Evolutionary conservation across 2,888 invertebrate species (phyloP).

Genomic region (Thyatira batis): DNA sequence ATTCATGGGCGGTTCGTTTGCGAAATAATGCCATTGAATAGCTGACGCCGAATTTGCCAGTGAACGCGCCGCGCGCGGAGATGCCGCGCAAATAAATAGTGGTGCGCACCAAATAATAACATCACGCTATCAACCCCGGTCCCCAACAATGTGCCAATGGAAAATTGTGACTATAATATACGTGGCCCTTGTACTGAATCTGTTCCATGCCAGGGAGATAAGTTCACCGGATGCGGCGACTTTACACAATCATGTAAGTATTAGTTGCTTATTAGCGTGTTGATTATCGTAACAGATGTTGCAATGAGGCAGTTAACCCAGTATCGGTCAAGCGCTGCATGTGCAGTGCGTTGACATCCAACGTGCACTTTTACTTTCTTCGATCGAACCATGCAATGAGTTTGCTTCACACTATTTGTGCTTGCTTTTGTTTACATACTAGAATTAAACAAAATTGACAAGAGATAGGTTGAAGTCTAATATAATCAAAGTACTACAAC

Average conservation of each 20-base stretch:
- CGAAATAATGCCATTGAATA: conserved; percentile 75
- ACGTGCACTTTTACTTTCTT: conserved; percentile 76
- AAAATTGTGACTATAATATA: conserved; percentile 67
- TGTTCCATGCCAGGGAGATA: conserved; percentile 55
- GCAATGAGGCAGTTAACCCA: conserved; percentile 6
- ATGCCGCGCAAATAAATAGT: conserved; percentile 76
- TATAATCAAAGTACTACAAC: no score
- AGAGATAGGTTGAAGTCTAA: no score
- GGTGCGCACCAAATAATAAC: conserved; percentile 46
- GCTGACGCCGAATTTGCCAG: conserved; percentile 64
- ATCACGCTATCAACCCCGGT: conserved; percentile 44
- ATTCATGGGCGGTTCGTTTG: conserved; percentile 59
- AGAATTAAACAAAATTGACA: no score
- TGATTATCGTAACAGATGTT: neutral
- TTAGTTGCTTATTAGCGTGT: conserved; percentile 11
- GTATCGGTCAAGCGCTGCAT: conserved; percentile 43
- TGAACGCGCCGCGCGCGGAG: conserved; percentile 62
- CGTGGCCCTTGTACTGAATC: conserved; percentile 59
- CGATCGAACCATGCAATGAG: neutral
- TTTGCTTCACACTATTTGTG: conserved; percentile 11
- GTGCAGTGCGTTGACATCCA: conserved; percentile 60
- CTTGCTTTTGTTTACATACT: conserved; percentile 14
- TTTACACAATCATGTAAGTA: conserved; percentile 70
- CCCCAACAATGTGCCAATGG: conserved; percentile 76
- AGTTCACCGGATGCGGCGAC: conserved; percentile 47